Base-by-base conservation (phyloP, 2,113 vertebrate genomes). In the Saguinus imperator region DNA sequence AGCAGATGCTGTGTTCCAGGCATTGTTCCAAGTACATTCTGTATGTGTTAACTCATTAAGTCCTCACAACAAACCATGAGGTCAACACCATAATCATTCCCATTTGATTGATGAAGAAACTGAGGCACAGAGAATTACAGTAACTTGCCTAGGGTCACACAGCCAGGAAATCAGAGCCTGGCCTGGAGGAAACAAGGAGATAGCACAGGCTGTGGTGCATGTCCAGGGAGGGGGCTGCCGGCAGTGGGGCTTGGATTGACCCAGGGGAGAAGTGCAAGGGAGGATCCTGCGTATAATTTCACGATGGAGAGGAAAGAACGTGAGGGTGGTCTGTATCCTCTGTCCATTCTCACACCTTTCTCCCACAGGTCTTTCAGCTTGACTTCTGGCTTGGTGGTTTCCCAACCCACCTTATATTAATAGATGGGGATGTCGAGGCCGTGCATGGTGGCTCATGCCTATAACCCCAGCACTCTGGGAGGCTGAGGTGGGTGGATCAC, bases 191-290 rank as follows among this genome's bases (percentile, higher is more conserved):
- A 66, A 64, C 8, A 12, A 35, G 16, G 43, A 32, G 50, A 2
- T 17, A n/a, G 50, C 1, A 61, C 32, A 77, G 57, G 29, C 35
- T 27, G 0, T 6, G 5, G 25, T 3, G 0, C 8, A 1, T 43
- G 43, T 17, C 57, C 14, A 7, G 2, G 3, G 4, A 35, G 48
- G 35, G 7, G 87, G n/a, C 8, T 17, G 9, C 12, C 2, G 14
- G 66, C 13, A 2, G 25, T 2, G 9, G 55, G 7, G 7, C 14
- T 81, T 57, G 32, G n/a, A 45, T 32, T 48, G 87, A n/a, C 27
- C 58, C 61, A 20, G 73, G 0, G 0, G 7, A 76, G 21, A 75
- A 75, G 27, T 14, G 29, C 23, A 0, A 64, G 61, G 27, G 61
- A 10, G n/a, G 66, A 70, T 45, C 48, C 29, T 3, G 64, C 57